Evolutionary conservation across 64 coral and sea anemone genomes (phyloP).

Genomic region (Trachythela sp.): DNA sequence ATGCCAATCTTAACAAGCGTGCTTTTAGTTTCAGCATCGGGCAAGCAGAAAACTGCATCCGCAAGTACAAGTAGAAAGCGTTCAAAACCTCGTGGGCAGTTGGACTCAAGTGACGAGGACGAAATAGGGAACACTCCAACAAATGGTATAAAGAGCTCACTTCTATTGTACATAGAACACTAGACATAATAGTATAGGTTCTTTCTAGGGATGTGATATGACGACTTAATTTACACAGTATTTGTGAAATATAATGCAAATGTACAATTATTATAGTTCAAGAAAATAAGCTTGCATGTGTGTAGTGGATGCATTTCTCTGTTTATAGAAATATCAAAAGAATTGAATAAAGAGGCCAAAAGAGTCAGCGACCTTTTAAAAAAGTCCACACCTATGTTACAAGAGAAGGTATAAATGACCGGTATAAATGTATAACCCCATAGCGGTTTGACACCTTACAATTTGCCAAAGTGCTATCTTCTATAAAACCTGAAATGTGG

Average conservation of each 20-base stretch:
- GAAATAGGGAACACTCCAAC: no score
- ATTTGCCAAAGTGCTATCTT: no score
- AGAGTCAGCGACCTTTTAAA: not conserved
- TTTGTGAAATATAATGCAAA: no score
- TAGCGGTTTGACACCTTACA: not conserved
- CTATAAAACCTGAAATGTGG: no score
- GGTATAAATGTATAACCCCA: not conserved
- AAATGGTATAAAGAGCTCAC: not conserved
- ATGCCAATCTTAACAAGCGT: not conserved
- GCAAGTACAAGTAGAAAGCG: not conserved
- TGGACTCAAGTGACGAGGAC: not conserved
- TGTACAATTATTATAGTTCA: no score
- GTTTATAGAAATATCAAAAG: not conserved
- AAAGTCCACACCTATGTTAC: no score
- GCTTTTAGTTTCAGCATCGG: not conserved
- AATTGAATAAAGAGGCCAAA: not conserved
- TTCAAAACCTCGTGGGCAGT: not conserved
- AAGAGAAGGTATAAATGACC: not conserved
- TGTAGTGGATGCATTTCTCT: no score
- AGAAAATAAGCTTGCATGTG: no score
- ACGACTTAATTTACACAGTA: no score
- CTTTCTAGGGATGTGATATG: no score
- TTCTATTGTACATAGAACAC: no score
- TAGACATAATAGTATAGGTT: no score
- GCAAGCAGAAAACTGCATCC: not conserved